Evolutionary conservation across 2,888 invertebrate species (phyloP).

Genomic region (Calephelis perditalis): DNA sequence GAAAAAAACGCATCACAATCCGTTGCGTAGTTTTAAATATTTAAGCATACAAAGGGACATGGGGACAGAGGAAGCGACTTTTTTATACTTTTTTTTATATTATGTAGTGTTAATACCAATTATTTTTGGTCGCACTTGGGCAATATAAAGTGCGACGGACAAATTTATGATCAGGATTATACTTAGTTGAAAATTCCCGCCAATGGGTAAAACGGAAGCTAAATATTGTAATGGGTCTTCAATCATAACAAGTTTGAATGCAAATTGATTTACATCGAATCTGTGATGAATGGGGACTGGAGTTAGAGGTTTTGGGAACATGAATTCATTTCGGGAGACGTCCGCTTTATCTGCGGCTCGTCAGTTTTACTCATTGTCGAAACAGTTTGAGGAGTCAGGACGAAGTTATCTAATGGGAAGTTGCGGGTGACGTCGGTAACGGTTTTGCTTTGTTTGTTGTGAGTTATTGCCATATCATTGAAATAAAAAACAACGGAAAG

Average conservation of each 20-base stretch:
- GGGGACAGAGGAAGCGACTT: too few relatives aligned
- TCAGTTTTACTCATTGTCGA: not conserved
- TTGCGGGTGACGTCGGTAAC: not conserved
- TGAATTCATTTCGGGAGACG: not conserved
- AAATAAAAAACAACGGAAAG: too few relatives aligned
- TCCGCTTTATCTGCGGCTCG: slow-evolving; percentile 2
- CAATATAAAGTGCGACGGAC: too few relatives aligned
- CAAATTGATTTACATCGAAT: slow-evolving; percentile 7
- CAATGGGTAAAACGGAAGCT: not conserved
- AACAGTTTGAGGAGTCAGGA: not conserved
- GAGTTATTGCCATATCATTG: too few relatives aligned
- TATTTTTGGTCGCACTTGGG: too few relatives aligned
- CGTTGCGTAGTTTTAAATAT: too few relatives aligned
- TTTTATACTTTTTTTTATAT: too few relatives aligned
- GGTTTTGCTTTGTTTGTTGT: not conserved
- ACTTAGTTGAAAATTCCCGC: not conserved
- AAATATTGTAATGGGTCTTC: not conserved
- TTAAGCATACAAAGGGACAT: too few relatives aligned
- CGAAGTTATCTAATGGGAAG: not conserved
- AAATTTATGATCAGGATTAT: not conserved
- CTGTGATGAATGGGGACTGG: slow-evolving; percentile 5
- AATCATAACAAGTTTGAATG: slow-evolving; percentile 9
- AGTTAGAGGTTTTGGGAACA: slow-evolving; percentile 3
- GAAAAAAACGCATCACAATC: too few relatives aligned
- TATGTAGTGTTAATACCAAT: too few relatives aligned